Percentiles rank a stretch among this genome's conserved stretches.
phyloP scores from a whole-genome alignment of 2,113 vertebrate species.

The Chamaetylas fuelleborni region DNA sequence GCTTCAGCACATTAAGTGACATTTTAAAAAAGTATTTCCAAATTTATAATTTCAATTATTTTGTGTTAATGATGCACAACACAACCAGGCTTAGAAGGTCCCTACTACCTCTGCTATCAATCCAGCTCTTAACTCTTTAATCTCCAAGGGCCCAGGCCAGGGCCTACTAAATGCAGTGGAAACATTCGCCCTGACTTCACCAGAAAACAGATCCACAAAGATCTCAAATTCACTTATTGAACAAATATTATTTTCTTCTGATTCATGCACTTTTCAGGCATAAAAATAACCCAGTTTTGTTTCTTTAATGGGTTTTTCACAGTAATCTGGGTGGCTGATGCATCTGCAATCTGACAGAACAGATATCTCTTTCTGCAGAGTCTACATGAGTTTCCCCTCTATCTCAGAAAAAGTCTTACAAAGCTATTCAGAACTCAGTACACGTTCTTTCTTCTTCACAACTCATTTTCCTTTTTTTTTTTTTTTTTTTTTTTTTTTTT shows the following conservation, averaged over 20 bases:
- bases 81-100: neutral
- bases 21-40: neutral
- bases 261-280: neutral
- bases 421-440: constrained; percentile 49
- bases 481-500: neutral
- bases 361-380: constrained; percentile 25
- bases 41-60: neutral
- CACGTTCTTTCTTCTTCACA: constrained; percentile 52
- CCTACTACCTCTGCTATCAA: neutral
- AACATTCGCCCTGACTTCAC: neutral
- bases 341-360: constrained; percentile 36
- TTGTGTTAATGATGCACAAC: neutral
- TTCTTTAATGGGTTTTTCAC: constrained; percentile 35
- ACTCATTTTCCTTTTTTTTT: constrained; percentile 43
- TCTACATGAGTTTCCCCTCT: neutral
- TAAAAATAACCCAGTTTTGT: constrained; percentile 47
- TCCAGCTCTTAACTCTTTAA: neutral
- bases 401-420: constrained; percentile 21
- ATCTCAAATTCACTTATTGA: neutral
- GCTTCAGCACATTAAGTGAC: neutral
- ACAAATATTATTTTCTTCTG: neutral
- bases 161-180: neutral
- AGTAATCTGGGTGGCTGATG: neutral
- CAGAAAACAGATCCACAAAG: neutral
- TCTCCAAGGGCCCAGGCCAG: neutral